Evolutionary conservation across 1,140 invertebrate genomes (phyloP), one percentile per base, ranked within the genome.

Genomic region (Idris sp.): DNA sequence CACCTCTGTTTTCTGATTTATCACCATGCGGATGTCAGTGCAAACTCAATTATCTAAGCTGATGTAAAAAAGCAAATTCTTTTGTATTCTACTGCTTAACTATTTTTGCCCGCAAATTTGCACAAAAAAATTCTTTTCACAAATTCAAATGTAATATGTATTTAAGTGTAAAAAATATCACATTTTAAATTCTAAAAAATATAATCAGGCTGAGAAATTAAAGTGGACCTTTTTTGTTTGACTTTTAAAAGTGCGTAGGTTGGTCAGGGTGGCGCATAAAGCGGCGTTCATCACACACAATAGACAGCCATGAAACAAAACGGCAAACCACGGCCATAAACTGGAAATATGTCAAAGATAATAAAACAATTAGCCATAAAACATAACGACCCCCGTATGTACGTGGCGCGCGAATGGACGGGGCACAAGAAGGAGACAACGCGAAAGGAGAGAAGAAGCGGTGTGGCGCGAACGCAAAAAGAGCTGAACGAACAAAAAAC

Each of bases 351-450:
- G 86, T 88, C 86, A 86, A 88, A 87, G 86, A 87, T 88, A 87
- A 87, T 87, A 88, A 88, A 88, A 88, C 85, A 88, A 88, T 88
- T 88, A 87, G 85, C 86, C 84, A 87, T 88, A 88, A 88, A 88
- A 87, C 84, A 83, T 88, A 88, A 86, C 86, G 85, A 86, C 85
- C 82, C 83, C 81, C 84, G 80, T 84, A 84, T 81, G 81, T 78
- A 83, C 68, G 51, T 74, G 61, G 56, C 61, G 54, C 78, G 72
- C 72, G 64, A 73, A 59, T 77, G 67, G 41, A 77, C 51, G 79
- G n/a, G n/a, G 49, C 67, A 62, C 44, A 71, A 58, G 61, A 72
- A 48, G 65, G 33, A 62, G 62, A 59, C 54, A 18, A n/a, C n/a
- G 44, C 46, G 36, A 48, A 69, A 31, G 28, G 44, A 54, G 35